Percentiles rank a stretch among this genome's conserved stretches.
Evolutionary conservation across 2,888 invertebrate genomes (phyloP).

Genomic region (Drosophila paracracens): DNA sequence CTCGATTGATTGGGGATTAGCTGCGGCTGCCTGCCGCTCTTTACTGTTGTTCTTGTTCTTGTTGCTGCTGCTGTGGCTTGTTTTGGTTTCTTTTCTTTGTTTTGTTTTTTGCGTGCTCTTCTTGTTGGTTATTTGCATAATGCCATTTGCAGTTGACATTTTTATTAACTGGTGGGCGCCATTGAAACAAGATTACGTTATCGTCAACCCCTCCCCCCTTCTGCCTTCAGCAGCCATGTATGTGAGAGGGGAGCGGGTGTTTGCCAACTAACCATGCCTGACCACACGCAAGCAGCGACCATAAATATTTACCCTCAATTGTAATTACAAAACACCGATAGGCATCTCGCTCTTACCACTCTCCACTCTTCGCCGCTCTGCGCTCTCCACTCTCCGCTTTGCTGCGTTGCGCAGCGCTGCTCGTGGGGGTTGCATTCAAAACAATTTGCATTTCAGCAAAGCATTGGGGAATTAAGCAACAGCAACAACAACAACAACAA

Average conservation of each 20-base stretch:
- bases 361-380: slow-evolving; percentile 1
- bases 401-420: slow-evolving; percentile 16
- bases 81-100: slow-evolving; percentile 15
- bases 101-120: slow-evolving; percentile 33
- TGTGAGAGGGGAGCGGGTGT: neutral
- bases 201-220: slow-evolving; percentile 14
- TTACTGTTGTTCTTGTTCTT: slow-evolving; percentile 17
- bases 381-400: slow-evolving; percentile 9
- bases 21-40: slow-evolving; percentile 30
- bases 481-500: neutral
- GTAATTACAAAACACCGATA: slow-evolving; percentile 81
- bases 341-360: slow-evolving; percentile 70
- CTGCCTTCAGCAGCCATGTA: neutral
- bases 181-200: slow-evolving; percentile 41
- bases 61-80: slow-evolving; percentile 6
- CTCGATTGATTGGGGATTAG: slow-evolving; percentile 73
- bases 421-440: slow-evolving; percentile 63
- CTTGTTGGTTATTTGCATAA: slow-evolving; percentile 67
- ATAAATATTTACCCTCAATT: slow-evolving; percentile 78
- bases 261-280: slow-evolving; percentile 65
- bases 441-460: slow-evolving; percentile 73
- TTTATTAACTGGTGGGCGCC: slow-evolving; percentile 70
- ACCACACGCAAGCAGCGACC: slow-evolving; percentile 71
- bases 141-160: slow-evolving; percentile 68
- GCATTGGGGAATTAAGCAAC: slow-evolving; percentile 71